Evolutionary conservation across 2,888 invertebrate species (phyloP), one percentile per base, ranked within the genome.

Genomic region (Trilocha varians): DNA sequence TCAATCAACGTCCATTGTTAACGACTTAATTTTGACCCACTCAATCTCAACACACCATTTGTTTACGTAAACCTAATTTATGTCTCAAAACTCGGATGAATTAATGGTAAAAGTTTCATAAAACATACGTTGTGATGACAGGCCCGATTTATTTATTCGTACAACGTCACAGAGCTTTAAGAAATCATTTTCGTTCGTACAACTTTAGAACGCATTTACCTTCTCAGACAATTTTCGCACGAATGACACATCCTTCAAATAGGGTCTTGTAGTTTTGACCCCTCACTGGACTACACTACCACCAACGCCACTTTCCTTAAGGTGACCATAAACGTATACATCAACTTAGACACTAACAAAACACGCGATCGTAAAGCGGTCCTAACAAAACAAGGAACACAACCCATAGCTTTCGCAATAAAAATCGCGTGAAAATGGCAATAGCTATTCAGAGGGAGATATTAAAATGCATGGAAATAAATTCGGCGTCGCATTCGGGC

Each of bases 401-500:
- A 68, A 70, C 70, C 66, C 72, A 77, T 71, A 70, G 70, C 71
- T 65, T 60, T 68, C 61, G 73, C 75, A 79, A 83, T 78, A 80
- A 82, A 25, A 83, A 80, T 80, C 77, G 80, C 79, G 79, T 73
- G 82, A 82, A 85, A 84, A 83, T 77, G 79, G 80, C 84, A 80
- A 82, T 78, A 83, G 82, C 80, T 78, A 78, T 82, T 84, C 83
- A 78, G 78, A 78, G 84, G 84, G 83, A 78, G 85, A 85, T 85
- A 85, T 85, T 85, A 85, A 85, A 85, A 85, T 85, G 84, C 84
- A 84, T 85, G 84, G 82, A 80, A 84, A 85, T 85, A 85, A 84
- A 83, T 87, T 87, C 84, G 84, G 86, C 86, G 84, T 85, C 87
- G 87, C 87, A 87, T 87, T 87, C 87, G 86, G 78, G 72, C 83